Conservation (phyloP, 2,797 vertebrate species). For the Pangasius mekongensis region DNA sequence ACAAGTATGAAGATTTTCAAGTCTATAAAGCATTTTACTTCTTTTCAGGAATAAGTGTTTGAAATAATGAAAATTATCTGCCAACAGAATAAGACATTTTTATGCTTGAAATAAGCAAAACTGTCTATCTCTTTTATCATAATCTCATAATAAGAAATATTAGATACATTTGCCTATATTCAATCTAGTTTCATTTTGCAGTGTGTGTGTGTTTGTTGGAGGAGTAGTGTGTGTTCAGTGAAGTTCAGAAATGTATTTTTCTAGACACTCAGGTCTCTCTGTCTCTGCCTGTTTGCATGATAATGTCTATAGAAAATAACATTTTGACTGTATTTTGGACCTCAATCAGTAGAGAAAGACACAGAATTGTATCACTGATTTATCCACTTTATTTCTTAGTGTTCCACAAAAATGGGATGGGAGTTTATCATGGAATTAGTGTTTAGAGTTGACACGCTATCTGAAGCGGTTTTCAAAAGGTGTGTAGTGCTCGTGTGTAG, state of each 20-base stretch:
- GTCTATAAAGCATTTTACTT: not conserved
- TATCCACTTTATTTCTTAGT: not conserved
- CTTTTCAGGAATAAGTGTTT: not conserved
- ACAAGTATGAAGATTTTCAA: not conserved
- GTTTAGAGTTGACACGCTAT: not conserved
- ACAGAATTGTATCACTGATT: not conserved
- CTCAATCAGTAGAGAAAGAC: not conserved
- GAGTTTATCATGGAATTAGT: not conserved
- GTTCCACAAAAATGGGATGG: not conserved
- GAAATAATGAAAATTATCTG: not conserved
- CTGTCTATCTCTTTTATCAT: not conserved
- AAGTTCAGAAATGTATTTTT: not conserved
- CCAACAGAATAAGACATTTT: not conserved
- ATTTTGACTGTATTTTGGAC: not conserved
- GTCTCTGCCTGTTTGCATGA: not conserved
- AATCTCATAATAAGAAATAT: not conserved
- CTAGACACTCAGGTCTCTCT: not conserved
- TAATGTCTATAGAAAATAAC: not conserved
- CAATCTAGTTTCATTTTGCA: conserved; percentile 15
- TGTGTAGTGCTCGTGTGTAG: not conserved
- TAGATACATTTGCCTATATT: too few relatives aligned
- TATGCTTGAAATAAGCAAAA: not conserved
- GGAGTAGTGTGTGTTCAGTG: not conserved
- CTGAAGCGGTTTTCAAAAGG: not conserved
- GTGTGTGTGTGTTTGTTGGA: conserved; percentile 4